A percentile compares a stretch with the other conserved stretches of the same genome.
Conservation (phyloP, 2,888 invertebrate species). For the Acanthopleura granulata region DNA sequence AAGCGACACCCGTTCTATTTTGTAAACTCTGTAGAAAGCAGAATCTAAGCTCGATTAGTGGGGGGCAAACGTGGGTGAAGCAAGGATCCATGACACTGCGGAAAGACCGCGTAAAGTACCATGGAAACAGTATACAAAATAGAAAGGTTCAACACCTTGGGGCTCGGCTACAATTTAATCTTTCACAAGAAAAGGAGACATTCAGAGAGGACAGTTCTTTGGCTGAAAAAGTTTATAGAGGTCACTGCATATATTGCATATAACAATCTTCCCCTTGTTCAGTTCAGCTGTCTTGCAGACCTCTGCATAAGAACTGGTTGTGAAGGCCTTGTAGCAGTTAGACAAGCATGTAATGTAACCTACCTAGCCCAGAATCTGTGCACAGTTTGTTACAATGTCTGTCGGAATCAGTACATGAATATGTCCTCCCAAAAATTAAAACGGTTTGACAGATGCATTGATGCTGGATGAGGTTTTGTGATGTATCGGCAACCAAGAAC, state of each 20-base stretch:
- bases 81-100: too few relatives aligned
- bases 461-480: not conserved
- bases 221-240: too few relatives aligned
- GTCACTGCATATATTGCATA: too few relatives aligned
- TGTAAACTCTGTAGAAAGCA: too few relatives aligned
- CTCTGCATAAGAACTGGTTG: not conserved
- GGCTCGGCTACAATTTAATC: too few relatives aligned
- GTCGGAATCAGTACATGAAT: not conserved
- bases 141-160: too few relatives aligned
- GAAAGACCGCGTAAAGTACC: too few relatives aligned
- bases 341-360: not conserved
- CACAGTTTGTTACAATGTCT: not conserved
- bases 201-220: too few relatives aligned
- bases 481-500: not conserved
- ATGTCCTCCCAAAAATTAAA: not conserved
- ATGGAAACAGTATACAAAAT: too few relatives aligned
- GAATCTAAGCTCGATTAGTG: conserved; percentile 25
- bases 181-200: too few relatives aligned
- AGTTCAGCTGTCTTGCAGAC: not conserved
- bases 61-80: conserved; percentile 25
- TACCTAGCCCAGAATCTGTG: not conserved
- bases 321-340: not conserved
- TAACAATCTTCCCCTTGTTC: conserved; percentile 19
- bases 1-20: too few relatives aligned
- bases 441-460: not conserved